phyloP scores from a whole-genome alignment of 2,797 vertebrate genomes.

The Smutsia temminckii region DNA sequence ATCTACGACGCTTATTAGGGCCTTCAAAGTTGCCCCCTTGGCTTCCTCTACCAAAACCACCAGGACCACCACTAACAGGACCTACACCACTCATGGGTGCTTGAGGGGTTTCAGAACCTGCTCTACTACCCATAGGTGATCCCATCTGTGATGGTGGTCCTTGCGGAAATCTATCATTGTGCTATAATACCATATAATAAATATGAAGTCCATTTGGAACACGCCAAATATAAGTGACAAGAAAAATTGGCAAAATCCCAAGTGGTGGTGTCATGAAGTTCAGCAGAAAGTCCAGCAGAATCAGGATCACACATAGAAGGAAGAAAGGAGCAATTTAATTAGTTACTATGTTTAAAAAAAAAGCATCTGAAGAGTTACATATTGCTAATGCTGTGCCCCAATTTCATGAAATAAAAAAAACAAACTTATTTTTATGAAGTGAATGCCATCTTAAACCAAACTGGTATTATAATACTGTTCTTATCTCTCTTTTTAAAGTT shows the following conservation, averaged over 20 bases:
- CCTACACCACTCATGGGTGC: constrained; percentile 88
- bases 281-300: constrained; percentile 89
- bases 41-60: constrained; percentile 92
- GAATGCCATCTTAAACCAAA: constrained; percentile 38
- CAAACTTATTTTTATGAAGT: constrained; percentile 24
- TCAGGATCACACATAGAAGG: constrained; percentile 90
- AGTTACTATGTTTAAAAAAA: constrained; percentile 85
- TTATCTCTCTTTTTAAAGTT: constrained; percentile 51
- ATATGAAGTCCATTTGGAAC: constrained; percentile 86
- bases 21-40: constrained; percentile 93
- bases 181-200: constrained; percentile 85
- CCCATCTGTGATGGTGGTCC: constrained; percentile 90
- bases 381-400: constrained; percentile 80
- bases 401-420: constrained; percentile 70
- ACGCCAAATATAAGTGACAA: constrained; percentile 84
- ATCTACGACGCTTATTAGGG: constrained; percentile 95
- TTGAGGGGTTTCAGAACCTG: constrained; percentile 93
- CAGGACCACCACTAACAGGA: constrained; percentile 89
- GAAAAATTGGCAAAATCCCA: constrained; percentile 85
- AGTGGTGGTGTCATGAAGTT: constrained; percentile 88
- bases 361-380: constrained; percentile 84
- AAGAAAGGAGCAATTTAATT: constrained; percentile 93
- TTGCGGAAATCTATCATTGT: constrained; percentile 93
- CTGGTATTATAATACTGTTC: background rate
- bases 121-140: constrained; percentile 89